Conservation (phyloP, 2,113 vertebrate genomes). For the Meriones unguiculatus region DNA sequence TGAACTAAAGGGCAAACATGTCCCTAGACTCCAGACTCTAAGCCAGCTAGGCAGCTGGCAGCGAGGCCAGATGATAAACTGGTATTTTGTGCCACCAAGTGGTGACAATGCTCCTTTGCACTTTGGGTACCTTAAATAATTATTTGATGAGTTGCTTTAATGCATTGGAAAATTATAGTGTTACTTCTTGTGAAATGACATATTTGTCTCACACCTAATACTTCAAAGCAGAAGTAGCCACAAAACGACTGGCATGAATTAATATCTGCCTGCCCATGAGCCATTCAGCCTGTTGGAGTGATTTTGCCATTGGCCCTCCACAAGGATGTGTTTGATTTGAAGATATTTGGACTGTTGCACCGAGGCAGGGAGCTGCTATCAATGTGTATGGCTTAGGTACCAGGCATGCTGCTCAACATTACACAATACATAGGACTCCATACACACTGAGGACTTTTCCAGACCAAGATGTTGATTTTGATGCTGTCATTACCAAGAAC, state of each 20-base stretch:
- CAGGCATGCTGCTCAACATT: not conserved
- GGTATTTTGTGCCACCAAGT: conserved; percentile 83
- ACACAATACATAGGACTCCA: not conserved
- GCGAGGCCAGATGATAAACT: conserved; percentile 47
- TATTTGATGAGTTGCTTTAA: not conserved
- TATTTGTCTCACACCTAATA: not conserved
- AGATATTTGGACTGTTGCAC: not conserved
- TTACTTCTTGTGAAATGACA: not conserved
- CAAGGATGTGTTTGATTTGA: not conserved
- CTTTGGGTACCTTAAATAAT: accelerated
- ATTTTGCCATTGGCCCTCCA: not conserved
- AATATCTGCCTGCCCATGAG: not conserved
- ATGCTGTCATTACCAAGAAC: not conserved
- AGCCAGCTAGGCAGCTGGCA: not conserved
- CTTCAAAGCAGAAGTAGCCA: not conserved
- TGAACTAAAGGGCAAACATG: not conserved
- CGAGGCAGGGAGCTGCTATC: not conserved
- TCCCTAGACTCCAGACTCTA: not conserved
- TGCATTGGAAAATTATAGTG: not conserved
- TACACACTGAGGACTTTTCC: not conserved
- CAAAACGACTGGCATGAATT: not conserved
- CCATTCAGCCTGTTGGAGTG: not conserved
- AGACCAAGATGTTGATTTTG: not conserved
- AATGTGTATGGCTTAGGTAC: not conserved
- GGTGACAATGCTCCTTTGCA: conserved; percentile 67